Percentiles rank a stretch among this genome's conserved stretches.
phyloP scores from a whole-genome alignment of 2,888 invertebrate genomes.

The Xanthia icteritia region DNA sequence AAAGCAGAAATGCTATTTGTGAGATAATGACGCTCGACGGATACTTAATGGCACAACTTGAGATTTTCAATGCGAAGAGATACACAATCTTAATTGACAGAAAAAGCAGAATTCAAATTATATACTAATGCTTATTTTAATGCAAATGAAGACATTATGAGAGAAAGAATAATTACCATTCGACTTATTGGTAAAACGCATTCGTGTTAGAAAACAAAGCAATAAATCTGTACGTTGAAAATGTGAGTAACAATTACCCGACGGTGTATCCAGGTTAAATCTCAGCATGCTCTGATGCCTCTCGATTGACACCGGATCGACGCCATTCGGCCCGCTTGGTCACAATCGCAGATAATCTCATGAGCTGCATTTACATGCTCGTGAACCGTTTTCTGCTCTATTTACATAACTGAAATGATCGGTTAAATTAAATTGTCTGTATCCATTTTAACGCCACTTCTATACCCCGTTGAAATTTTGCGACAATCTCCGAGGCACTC shows the following conservation, averaged over 20 bases:
- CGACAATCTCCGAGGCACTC: slow-evolving; percentile 68
- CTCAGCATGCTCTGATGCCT: slow-evolving; percentile 80
- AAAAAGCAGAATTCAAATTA: slow-evolving; percentile 38
- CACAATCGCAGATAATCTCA: slow-evolving; percentile 85
- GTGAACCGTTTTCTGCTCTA: slow-evolving; percentile 86
- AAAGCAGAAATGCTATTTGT: slow-evolving; percentile 23
- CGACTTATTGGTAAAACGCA: slow-evolving; percentile 62
- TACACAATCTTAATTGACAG: slow-evolving; percentile 9
- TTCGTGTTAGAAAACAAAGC: slow-evolving; percentile 68
- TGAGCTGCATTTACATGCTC: slow-evolving; percentile 78
- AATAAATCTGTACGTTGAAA: slow-evolving; percentile 74
- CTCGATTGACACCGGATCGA: slow-evolving; percentile 68
- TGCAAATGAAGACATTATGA: slow-evolving; percentile 51
- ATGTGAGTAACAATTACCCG: slow-evolving; percentile 78
- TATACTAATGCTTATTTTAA: slow-evolving; percentile 51
- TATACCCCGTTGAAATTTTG: slow-evolving; percentile 71
- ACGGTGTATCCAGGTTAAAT: slow-evolving; percentile 78
- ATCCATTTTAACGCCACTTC: slow-evolving; percentile 77
- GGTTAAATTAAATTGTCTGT: slow-evolving; percentile 83
- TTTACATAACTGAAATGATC: slow-evolving; percentile 85
- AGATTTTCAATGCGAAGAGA: slow-evolving; percentile 5
- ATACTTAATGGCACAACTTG: slow-evolving; percentile 3
- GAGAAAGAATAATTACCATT: slow-evolving; percentile 45
- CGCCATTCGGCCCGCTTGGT: slow-evolving; percentile 74
- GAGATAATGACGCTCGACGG: background rate